These are phyloP conservation scores for Copidosoma aretas DNA, from an alignment of 2,888 invertebrate genomes.

Conservation along the genomic window DNA sequence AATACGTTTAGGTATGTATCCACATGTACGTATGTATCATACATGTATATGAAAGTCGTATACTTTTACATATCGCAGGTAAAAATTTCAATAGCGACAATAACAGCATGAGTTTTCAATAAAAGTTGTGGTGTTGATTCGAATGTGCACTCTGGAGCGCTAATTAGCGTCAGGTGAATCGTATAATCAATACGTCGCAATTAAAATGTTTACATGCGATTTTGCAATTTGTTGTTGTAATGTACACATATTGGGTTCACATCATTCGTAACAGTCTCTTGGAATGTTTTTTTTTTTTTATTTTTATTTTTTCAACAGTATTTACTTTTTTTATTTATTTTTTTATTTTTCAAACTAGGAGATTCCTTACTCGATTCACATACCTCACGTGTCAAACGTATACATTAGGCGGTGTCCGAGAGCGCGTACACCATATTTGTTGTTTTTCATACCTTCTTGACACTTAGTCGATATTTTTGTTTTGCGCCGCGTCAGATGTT, in stretches of 20 bases:
- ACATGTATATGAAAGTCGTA: too few species aligned
- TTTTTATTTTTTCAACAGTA: constrained; percentile 21
- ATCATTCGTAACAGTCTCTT: background rate
- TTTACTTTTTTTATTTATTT: constrained; percentile 4
- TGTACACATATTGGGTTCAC: background rate
- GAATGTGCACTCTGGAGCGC: too few species aligned
- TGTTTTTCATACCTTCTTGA: background rate
- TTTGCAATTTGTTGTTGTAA: constrained; percentile 10
- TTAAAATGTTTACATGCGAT: background rate
- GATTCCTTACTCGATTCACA: constrained; percentile 38
- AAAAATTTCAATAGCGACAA: background rate
- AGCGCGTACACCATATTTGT: background rate
- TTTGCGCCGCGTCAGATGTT: too few species aligned
- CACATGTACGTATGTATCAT: background rate
- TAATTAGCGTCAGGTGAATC: too few species aligned
- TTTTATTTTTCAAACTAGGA: constrained; percentile 38
- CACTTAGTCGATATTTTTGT: too few species aligned
- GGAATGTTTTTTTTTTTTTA: too few species aligned
- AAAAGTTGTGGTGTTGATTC: too few species aligned
- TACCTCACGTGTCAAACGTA: constrained; percentile 38
- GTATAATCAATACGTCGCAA: background rate
- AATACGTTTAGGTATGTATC: background rate
- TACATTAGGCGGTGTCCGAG: constrained; percentile 2
- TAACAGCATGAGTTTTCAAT: too few species aligned
- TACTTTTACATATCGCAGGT: too few species aligned